Evolutionary conservation across 1,140 invertebrate species (phyloP).

Genomic region (Bombus fervidus): DNA sequence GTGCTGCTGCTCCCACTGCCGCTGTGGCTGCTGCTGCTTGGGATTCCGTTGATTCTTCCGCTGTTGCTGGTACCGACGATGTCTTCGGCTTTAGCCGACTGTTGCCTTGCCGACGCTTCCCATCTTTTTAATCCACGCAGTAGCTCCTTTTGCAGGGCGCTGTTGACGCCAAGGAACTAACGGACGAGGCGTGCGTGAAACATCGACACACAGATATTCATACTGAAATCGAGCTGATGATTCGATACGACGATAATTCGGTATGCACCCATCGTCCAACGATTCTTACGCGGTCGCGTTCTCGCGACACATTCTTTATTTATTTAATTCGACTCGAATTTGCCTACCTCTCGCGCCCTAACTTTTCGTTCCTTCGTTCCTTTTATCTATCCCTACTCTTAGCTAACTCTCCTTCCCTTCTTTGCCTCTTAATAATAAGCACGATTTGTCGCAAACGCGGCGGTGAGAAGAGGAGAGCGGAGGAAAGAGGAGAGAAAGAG

Average conservation of each 20-base stretch:
- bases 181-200: slow-evolving; percentile 74
- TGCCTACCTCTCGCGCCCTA: neutral
- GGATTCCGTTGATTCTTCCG: slow-evolving; percentile 1
- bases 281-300: slow-evolving; percentile 30
- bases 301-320: neutral
- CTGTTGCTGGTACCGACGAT: neutral
- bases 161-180: slow-evolving; percentile 80
- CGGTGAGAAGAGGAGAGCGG: neutral
- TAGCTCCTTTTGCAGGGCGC: slow-evolving; percentile 84
- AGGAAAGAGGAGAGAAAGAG: neutral
- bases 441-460: neutral
- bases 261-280: slow-evolving; percentile 37
- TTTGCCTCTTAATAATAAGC: neutral
- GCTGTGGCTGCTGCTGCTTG: neutral
- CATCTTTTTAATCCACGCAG: slow-evolving; percentile 84
- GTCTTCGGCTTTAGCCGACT: slow-evolving; percentile 22
- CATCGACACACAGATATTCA: slow-evolving; percentile 69
- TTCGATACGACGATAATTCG: slow-evolving; percentile 24
- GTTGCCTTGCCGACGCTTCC: slow-evolving; percentile 57
- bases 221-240: slow-evolving; percentile 43
- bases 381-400: neutral
- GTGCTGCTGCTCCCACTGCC: neutral
- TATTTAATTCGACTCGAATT: neutral
- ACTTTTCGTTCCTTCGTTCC: neutral
- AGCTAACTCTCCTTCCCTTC: neutral